Evolutionary conservation across 2,797 vertebrate genomes (phyloP).

Genomic region (Dryobates pubescens): DNA sequence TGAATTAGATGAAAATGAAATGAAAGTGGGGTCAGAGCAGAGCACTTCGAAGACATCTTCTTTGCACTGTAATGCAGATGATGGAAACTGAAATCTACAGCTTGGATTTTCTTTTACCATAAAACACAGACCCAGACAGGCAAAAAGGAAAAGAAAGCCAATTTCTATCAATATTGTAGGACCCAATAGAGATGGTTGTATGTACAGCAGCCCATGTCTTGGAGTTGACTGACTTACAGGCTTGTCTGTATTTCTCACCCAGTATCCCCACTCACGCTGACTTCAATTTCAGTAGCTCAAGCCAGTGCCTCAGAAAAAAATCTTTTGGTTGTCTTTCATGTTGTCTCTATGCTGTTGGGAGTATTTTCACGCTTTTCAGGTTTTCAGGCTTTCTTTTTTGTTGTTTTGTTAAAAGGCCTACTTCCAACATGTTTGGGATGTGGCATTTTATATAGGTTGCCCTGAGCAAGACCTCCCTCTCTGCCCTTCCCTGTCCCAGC

Average conservation of each 20-base stretch:
- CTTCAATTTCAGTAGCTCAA: neutral
- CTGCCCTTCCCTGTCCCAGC: neutral
- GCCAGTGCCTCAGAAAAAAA: neutral
- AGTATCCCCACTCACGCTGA: neutral
- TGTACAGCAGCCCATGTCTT: neutral
- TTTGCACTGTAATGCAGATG: neutral
- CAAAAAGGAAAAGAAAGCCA: neutral
- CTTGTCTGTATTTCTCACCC: neutral
- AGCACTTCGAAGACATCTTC: neutral
- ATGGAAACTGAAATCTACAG: too few relatives aligned
- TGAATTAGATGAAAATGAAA: neutral
- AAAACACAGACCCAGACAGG: neutral
- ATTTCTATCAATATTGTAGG: neutral
- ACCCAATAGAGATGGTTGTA: neutral
- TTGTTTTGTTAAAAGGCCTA: neutral
- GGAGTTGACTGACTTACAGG: neutral
- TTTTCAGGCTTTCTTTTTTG: neutral
- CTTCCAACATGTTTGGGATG: neutral
- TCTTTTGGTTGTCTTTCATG: neutral
- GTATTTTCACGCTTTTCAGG: neutral
- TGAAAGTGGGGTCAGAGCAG: neutral
- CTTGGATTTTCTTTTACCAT: too few relatives aligned
- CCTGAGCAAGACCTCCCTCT: neutral
- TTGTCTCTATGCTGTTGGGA: neutral
- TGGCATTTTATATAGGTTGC: neutral